These are phyloP conservation scores for Chiloscyllium plagiosum DNA, from an alignment of 2,113 vertebrate species.

Conservation along the genomic window DNA sequence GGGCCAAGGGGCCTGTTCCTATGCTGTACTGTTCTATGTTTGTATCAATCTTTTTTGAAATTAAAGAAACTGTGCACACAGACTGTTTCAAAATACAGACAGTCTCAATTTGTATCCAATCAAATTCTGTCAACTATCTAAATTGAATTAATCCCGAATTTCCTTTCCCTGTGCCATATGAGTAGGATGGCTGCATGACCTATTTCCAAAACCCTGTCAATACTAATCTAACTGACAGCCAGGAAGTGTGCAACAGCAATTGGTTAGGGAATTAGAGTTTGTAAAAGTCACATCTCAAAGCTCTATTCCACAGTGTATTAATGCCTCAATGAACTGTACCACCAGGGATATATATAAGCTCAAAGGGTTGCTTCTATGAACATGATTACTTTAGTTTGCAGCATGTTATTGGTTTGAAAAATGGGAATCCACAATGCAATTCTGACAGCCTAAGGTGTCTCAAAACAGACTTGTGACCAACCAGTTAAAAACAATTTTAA, in stretches of 20 bases:
- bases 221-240: not conserved
- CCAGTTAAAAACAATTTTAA: not conserved
- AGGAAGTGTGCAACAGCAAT: not conserved
- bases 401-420: conserved; percentile 6
- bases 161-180: not conserved
- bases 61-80: not conserved
- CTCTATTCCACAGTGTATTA: not conserved
- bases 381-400: conserved; percentile 4
- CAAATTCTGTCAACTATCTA: not conserved
- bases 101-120: not conserved
- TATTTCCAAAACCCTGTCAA: not conserved
- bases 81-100: not conserved
- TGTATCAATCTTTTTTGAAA: not conserved
- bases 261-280: conserved; percentile 13
- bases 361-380: not conserved
- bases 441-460: not conserved
- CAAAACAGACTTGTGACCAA: not conserved
- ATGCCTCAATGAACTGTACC: not conserved
- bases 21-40: not conserved
- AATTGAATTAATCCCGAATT: not conserved
- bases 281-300: not conserved
- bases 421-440: not conserved
- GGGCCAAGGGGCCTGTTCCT: no score
- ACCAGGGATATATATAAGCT: not conserved
- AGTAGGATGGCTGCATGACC: not conserved